phyloP scores from a whole-genome alignment of 2,888 invertebrate species.

The Sthenelais limicola region DNA sequence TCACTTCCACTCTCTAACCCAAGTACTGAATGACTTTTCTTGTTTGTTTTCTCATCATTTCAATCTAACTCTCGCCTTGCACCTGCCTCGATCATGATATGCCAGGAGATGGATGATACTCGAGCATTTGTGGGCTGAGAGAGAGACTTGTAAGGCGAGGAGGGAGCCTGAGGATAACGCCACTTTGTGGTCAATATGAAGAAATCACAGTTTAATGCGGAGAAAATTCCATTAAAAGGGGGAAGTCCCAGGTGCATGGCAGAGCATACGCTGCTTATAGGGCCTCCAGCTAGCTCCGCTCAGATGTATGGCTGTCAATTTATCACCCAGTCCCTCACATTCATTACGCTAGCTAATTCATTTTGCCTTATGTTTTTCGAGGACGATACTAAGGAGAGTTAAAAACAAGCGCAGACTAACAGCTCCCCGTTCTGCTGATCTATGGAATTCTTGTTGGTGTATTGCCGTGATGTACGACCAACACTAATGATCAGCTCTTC shows the following conservation, averaged over 20 bases:
- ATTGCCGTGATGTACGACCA: constrained; percentile 11
- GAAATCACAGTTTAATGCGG: constrained; percentile 24
- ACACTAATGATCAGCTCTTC: constrained; percentile 14
- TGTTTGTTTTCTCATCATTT: no score
- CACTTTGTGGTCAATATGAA: no score
- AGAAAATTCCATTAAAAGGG: constrained; percentile 6
- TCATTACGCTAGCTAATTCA: constrained; percentile 22
- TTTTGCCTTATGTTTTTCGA: constrained; percentile 15
- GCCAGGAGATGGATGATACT: no score
- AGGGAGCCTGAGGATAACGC: no score
- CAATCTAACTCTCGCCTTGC: no score
- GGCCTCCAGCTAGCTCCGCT: neutral
- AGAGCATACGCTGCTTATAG: neutral
- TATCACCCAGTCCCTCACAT: constrained; percentile 11
- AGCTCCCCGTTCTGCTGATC: neutral
- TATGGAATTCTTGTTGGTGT: neutral
- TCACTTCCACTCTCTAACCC: no score
- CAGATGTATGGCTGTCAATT: constrained; percentile 16
- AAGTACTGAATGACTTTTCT: no score
- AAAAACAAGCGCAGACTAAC: neutral
- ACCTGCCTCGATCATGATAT: no score
- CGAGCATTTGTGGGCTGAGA: no score
- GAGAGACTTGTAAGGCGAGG: no score
- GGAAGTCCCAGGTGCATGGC: constrained; percentile 22
- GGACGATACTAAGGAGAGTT: neutral